phyloP scores from a whole-genome alignment of 2,888 invertebrate species.

The Polylopha cassiicola region DNA sequence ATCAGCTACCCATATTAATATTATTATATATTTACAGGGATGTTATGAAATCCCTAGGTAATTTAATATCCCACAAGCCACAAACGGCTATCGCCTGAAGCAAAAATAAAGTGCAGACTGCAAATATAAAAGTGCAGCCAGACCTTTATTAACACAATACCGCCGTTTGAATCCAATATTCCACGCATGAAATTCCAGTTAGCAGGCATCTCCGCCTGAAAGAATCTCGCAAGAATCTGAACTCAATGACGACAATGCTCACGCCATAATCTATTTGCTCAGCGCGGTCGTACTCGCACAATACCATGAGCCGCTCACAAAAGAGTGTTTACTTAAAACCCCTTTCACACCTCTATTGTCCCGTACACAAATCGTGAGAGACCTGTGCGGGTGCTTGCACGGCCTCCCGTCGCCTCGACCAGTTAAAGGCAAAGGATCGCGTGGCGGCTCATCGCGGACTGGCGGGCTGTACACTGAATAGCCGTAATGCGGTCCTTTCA shows the following conservation, averaged over 20 bases:
- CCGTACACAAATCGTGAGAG: slow-evolving; percentile 39
- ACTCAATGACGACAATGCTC: slow-evolving; percentile 46
- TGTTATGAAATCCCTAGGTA: too few relatives aligned
- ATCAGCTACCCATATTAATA: too few relatives aligned
- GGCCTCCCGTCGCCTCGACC: slow-evolving; percentile 7
- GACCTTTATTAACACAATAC: slow-evolving; percentile 15
- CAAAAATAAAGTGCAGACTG: too few relatives aligned
- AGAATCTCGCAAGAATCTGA: slow-evolving; percentile 21
- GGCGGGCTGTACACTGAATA: slow-evolving; percentile 19
- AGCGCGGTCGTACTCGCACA: slow-evolving; percentile 45
- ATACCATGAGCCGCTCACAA: slow-evolving; percentile 57
- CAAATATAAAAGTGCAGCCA: too few relatives aligned
- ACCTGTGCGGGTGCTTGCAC: slow-evolving; percentile 26
- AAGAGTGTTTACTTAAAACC: slow-evolving; percentile 74
- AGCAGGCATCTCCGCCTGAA: slow-evolving; percentile 26
- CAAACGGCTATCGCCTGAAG: too few relatives aligned
- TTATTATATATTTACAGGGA: too few relatives aligned
- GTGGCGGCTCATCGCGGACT: slow-evolving; percentile 9
- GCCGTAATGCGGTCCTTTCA: slow-evolving; percentile 22
- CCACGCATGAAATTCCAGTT: slow-evolving; percentile 21
- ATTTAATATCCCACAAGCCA: too few relatives aligned
- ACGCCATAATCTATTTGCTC: slow-evolving; percentile 69
- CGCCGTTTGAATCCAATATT: slow-evolving; percentile 19
- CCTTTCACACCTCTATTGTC: slow-evolving; percentile 73
- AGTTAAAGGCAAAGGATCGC: slow-evolving; percentile 2